Percentiles rank a stretch among this genome's conserved stretches.
These are phyloP conservation scores for Eueremaeus valkanovi DNA, from an alignment of 2,888 invertebrate genomes.

Conservation along the genomic window DNA sequence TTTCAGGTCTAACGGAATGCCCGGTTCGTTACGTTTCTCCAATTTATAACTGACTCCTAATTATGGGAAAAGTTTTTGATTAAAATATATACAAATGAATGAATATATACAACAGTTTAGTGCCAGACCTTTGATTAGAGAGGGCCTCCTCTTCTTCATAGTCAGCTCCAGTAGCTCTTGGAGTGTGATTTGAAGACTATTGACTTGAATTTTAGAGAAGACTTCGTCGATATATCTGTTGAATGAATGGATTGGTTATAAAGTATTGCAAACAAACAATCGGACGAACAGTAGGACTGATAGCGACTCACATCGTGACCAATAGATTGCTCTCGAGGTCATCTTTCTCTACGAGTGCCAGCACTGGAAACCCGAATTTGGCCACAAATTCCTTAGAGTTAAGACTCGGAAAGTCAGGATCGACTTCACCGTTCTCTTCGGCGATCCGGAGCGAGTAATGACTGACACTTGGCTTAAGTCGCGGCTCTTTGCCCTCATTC, in stretches of 20 bases:
- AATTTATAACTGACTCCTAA: conserved; percentile 52
- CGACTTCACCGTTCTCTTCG: conserved; percentile 93
- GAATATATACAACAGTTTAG: too few relatives aligned
- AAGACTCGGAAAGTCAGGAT: conserved; percentile 85
- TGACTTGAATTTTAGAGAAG: conserved; percentile 52
- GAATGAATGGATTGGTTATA: too few relatives aligned
- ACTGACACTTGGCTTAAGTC: conserved; percentile 59
- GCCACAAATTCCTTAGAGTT: conserved; percentile 82
- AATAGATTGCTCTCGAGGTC: conserved; percentile 45
- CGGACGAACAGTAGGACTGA: too few relatives aligned
- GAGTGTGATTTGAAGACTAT: conserved; percentile 46
- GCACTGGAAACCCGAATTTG: conserved; percentile 72
- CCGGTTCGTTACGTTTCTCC: conserved; percentile 53
- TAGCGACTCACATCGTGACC: conserved; percentile 52
- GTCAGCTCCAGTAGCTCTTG: conserved; percentile 46
- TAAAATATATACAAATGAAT: background rate
- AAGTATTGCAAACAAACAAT: background rate
- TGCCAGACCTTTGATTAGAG: conserved; percentile 41
- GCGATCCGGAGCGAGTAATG: conserved; percentile 86
- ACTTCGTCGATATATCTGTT: conserved; percentile 51
- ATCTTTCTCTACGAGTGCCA: conserved; percentile 75
- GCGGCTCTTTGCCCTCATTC: conserved; percentile 60
- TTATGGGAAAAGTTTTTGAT: background rate
- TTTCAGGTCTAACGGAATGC: conserved; percentile 52
- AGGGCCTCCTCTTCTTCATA: conserved; percentile 43